Percentiles rank a stretch among this genome's conserved stretches.
These are phyloP conservation scores for Ceyx margarethae DNA, from an alignment of 2,113 vertebrate genomes.

Conservation along the genomic window DNA sequence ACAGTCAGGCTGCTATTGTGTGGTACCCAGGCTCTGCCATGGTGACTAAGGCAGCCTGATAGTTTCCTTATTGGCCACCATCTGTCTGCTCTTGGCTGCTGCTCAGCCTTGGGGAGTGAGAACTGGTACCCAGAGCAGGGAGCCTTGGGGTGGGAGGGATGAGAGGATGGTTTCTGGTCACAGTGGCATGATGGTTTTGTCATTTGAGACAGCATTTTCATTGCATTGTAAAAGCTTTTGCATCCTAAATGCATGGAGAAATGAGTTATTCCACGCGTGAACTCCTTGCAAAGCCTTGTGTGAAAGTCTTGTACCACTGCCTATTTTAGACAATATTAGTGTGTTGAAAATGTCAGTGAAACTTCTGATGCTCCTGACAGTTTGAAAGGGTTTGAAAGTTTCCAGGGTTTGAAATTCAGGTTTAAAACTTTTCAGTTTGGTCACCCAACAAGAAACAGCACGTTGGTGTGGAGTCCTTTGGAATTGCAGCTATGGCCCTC, in stretches of 20 bases:
- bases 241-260: neutral
- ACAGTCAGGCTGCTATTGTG: neutral
- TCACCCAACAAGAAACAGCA: neutral
- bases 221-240: neutral
- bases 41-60: neutral
- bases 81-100: constrained; percentile 17
- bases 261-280: neutral
- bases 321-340: neutral
- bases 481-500: neutral
- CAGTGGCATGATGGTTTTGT: neutral
- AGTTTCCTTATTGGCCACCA: constrained; percentile 46
- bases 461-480: neutral
- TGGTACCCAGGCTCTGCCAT: neutral
- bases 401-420: neutral
- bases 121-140: neutral
- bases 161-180: neutral
- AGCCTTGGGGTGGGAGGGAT: fast-evolving
- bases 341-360: neutral
- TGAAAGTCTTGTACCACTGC: neutral
- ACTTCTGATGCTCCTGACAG: neutral
- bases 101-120: neutral
- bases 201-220: fast-evolving
- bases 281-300: neutral
- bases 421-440: neutral
- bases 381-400: neutral